Percentiles rank a stretch among this genome's conserved stretches.
Evolutionary conservation across 2,888 invertebrate species (phyloP).

Genomic region (Harpagoxenus sublaevis): DNA sequence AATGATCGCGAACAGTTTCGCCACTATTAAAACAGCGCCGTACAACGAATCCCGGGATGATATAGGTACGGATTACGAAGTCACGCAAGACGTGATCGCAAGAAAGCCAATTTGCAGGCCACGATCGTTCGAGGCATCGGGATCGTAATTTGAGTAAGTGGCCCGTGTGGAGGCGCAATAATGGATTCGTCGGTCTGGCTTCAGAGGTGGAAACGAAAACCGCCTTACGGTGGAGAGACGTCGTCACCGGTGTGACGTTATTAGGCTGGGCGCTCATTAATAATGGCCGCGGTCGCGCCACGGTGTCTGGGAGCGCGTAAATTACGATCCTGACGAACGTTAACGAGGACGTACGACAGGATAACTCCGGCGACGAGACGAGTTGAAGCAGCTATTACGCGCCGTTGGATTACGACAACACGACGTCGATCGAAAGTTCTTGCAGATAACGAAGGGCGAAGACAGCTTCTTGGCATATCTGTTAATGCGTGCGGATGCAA

Average conservation of each 20-base stretch:
- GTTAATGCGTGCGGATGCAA: background rate
- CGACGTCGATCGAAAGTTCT: conserved; percentile 34
- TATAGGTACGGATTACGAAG: conserved; percentile 22
- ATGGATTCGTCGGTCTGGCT: conserved; percentile 51
- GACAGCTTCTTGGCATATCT: background rate
- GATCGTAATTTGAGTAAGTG: conserved; percentile 68
- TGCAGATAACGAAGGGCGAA: background rate
- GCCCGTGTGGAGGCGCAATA: conserved; percentile 54
- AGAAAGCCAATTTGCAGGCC: conserved; percentile 56
- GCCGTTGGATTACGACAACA: conserved; percentile 40
- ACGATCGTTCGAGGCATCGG: conserved; percentile 48
- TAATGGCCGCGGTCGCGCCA: conserved; percentile 73
- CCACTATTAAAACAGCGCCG: conserved; percentile 11
- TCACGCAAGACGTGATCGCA: conserved; percentile 48
- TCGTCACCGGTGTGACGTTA: conserved; percentile 56
- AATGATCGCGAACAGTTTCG: background rate
- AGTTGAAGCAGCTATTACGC: conserved; percentile 24
- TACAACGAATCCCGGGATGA: conserved; percentile 13
- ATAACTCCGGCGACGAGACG: conserved; percentile 11
- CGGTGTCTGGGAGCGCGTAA: conserved; percentile 71
- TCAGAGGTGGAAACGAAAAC: conserved; percentile 39
- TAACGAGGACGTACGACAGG: conserved; percentile 63
- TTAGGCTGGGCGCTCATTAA: conserved; percentile 72
- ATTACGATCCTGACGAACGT: conserved; percentile 76
- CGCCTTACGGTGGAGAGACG: conserved; percentile 39